phyloP scores from a whole-genome alignment of 2,888 invertebrate species.

The Sturmia bella region DNA sequence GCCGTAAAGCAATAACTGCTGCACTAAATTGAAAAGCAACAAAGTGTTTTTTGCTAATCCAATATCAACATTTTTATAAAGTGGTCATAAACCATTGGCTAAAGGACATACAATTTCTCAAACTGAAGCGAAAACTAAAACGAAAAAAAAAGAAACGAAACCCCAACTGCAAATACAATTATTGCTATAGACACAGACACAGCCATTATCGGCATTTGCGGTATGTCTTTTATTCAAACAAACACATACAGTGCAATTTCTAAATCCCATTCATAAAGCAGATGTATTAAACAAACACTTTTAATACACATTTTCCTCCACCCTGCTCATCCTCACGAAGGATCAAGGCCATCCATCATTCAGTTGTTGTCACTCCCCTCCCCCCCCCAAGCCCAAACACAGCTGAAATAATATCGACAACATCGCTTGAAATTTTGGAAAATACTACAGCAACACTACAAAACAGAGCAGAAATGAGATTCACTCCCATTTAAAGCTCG shows the following conservation, averaged over 20 bases:
- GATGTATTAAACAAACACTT: neutral
- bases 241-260: conserved; percentile 1
- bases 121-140: conserved; percentile 6
- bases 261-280: neutral
- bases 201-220: conserved; percentile 27
- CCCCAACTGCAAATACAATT: conserved; percentile 37
- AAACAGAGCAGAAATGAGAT: conserved; percentile 6
- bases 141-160: no score
- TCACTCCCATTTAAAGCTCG: conserved; percentile 46
- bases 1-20: neutral
- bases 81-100: conserved; percentile 56
- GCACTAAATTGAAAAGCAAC: conserved; percentile 24
- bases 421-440: neutral
- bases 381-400: conserved; percentile 4
- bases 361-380: neutral
- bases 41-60: conserved; percentile 52
- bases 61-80: conserved; percentile 56
- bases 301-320: neutral
- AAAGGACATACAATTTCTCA: conserved; percentile 14
- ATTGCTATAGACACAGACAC: conserved; percentile 18
- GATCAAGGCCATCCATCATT: neutral
- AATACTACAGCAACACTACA: conserved; percentile 18
- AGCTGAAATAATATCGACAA: conserved; percentile 62
- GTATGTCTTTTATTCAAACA: conserved; percentile 2
- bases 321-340: no score